These are phyloP conservation scores for Zootermopsis nevadensis DNA, from an alignment of 2,888 invertebrate species.

Conservation along the genomic window DNA sequence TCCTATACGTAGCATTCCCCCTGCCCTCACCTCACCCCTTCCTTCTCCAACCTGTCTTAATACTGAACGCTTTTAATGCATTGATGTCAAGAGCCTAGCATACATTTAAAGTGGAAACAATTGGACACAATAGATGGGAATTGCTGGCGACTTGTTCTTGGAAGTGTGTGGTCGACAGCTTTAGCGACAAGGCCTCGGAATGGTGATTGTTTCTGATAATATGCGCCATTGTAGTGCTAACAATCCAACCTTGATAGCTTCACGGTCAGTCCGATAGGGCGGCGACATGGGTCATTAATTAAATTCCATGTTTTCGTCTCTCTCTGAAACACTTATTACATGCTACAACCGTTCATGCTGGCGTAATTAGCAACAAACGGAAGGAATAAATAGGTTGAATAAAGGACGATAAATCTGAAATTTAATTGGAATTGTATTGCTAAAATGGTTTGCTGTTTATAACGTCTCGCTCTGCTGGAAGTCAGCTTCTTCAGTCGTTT, in stretches of 20 bases:
- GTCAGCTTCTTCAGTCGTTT: neutral
- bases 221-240: slow-evolving; percentile 37
- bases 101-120: slow-evolving; percentile 41
- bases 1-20: slow-evolving; percentile 1
- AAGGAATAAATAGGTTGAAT: neutral
- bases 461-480: neutral
- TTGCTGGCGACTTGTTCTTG: slow-evolving; percentile 31
- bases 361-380: slow-evolving; percentile 5
- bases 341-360: neutral
- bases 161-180: slow-evolving; percentile 40
- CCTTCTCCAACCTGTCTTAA: slow-evolving; percentile 20
- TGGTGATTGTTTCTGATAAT: slow-evolving; percentile 36
- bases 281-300: slow-evolving; percentile 38
- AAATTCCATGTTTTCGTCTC: slow-evolving; percentile 29
- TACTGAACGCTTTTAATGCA: slow-evolving; percentile 32
- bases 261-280: slow-evolving; percentile 32
- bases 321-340: slow-evolving; percentile 1
- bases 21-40: too few species aligned
- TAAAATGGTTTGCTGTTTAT: neutral
- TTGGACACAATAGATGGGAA: slow-evolving; percentile 34
- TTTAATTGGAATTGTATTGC: neutral
- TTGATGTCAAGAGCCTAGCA: slow-evolving; percentile 26
- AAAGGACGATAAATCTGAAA: slow-evolving; percentile 13
- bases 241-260: slow-evolving; percentile 38
- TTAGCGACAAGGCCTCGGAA: neutral